phyloP scores from a whole-genome alignment of 1,140 invertebrate genomes.

The Helicoverpa armigera region DNA sequence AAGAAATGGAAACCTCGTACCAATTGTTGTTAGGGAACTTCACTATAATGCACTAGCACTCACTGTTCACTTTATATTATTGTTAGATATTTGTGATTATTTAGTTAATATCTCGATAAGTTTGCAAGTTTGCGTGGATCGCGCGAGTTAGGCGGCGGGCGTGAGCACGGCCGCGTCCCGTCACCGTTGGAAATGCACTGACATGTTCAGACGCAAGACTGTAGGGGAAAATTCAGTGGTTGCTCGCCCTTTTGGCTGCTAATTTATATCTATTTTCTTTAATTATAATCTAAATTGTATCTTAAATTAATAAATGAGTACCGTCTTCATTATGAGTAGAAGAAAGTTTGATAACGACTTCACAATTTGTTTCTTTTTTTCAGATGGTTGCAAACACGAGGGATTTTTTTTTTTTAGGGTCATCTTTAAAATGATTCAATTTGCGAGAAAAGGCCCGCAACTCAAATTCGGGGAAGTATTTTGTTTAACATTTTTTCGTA shows the following conservation, averaged over 20 bases:
- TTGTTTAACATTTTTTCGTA: too few species aligned
- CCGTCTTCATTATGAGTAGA: too few species aligned
- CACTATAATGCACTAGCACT: constrained; percentile 47
- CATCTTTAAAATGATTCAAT: too few species aligned
- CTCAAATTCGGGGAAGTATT: too few species aligned
- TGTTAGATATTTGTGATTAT: constrained; percentile 2
- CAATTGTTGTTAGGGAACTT: constrained; percentile 45
- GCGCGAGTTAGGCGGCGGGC: constrained; percentile 22
- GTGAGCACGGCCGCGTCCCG: constrained; percentile 56
- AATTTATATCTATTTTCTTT: constrained; percentile 31
- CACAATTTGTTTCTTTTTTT: too few species aligned
- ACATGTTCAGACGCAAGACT: constrained; percentile 19
- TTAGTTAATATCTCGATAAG: background rate
- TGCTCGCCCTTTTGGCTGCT: constrained; percentile 11
- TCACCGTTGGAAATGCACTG: constrained; percentile 58
- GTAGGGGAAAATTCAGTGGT: constrained; percentile 38
- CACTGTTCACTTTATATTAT: constrained; percentile 21
- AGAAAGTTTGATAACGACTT: too few species aligned
- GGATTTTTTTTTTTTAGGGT: too few species aligned
- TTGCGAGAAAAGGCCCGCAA: too few species aligned
- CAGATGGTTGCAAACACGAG: too few species aligned
- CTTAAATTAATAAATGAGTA: too few species aligned
- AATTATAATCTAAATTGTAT: background rate
- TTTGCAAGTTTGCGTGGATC: constrained; percentile 24
- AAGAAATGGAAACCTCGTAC: background rate